Evolutionary conservation across 2,797 vertebrate genomes (phyloP).

Genomic region (Argyrosomus regius): DNA sequence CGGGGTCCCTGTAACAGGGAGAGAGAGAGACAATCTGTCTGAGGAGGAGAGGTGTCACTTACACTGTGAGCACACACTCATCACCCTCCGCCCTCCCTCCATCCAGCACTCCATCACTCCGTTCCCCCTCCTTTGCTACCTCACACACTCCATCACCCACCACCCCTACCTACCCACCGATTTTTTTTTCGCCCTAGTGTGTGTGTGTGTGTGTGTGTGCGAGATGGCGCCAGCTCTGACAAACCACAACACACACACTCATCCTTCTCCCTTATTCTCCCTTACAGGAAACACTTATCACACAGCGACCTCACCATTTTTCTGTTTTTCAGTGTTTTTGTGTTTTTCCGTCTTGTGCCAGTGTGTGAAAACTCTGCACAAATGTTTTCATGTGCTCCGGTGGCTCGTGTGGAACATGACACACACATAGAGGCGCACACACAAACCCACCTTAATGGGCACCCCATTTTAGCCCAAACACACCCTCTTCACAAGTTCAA

Average conservation of each 20-base stretch:
- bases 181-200: conserved; percentile 16
- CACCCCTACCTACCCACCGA: conserved; percentile 25
- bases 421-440: neutral
- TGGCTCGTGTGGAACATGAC: neutral
- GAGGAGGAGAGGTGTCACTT: conserved; percentile 87
- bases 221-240: conserved; percentile 50
- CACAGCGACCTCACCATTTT: neutral
- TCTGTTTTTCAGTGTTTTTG: neutral
- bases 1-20: conserved; percentile 78
- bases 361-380: neutral
- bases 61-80: conserved; percentile 85
- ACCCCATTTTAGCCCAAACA: neutral
- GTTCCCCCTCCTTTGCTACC: conserved; percentile 42
- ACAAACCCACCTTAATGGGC: neutral
- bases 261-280: conserved; percentile 52
- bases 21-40: conserved; percentile 85
- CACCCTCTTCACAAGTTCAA: neutral
- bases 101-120: conserved; percentile 58
- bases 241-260: conserved; percentile 59
- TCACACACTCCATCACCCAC: conserved; percentile 72
- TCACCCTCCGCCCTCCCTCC: conserved; percentile 71
- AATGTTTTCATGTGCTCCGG: neutral
- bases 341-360: neutral
- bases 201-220: conserved; percentile 28
- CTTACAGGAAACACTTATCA: conserved; percentile 61